Base-by-base conservation (phyloP, 2,888 invertebrate genomes). In the Brassicogethes aeneus region DNA sequence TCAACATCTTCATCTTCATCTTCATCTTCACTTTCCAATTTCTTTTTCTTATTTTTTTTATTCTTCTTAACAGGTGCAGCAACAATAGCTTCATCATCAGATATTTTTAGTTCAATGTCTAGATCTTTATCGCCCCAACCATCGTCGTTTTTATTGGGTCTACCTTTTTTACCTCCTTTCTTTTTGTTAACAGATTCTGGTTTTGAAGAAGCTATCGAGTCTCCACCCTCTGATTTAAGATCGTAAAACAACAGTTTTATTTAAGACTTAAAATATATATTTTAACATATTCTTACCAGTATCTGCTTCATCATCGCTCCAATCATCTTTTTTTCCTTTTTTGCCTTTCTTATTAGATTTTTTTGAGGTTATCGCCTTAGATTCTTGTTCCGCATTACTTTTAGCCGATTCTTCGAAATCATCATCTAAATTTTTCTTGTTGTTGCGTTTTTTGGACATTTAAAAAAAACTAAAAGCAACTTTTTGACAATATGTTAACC, bases 371-470 rank as follows among this genome's bases (percentile, higher is more conserved):
- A 40, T 40, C 42, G 41, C 40, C 73, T 73, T 52, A 40, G 70
- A 71, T 45, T 61, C 62, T 44, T 56, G 57, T 33, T 58, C 60
- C 29, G 56, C 55, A 10, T 48, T 50, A 37, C 70, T 49, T 23
- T 46, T 44, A 10, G 12, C 32, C 16, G 60, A 61, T 37, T 74
- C 74, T 35, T 73, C 64, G 39, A 40, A 45, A 46, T 75, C 75
- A 15, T 75, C 74, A 34, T 75, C 75, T 1, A 73, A 56, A 46
- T 74, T 73, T 56, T 79, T 79, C 56, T 76, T 78, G 48, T 68
- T 70, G 40, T 72, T 73, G 46, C 70, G 72, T 62, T 74, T 77
- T 59, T 78, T 78, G 3, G 79, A 78, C 79, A 79, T 79, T 43
- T 51, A 59, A 12, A 5, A 3, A 33, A 13, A 35, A 35, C 8